Conservation (phyloP, 2,797 vertebrate genomes). For the Cyclura pinguis region DNA sequence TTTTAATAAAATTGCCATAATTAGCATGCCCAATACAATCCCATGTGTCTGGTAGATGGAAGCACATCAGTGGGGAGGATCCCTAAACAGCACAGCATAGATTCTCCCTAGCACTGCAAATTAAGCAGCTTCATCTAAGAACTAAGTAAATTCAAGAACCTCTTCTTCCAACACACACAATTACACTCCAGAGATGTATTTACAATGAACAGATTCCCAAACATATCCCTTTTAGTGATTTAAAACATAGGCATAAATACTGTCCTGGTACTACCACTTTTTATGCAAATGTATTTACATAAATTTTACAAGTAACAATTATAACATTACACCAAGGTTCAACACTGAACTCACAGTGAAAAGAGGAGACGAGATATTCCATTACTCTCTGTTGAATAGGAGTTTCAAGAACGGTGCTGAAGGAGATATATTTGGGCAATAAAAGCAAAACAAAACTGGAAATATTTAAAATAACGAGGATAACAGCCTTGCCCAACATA, state of each 20-base stretch:
- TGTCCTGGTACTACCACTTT: neutral
- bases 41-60: conserved; percentile 45
- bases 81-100: conserved; percentile 50
- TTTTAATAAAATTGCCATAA: conserved; percentile 60
- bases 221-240: neutral
- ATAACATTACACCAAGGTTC: neutral
- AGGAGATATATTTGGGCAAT: neutral
- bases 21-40: conserved; percentile 33
- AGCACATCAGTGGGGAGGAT: conserved; percentile 45
- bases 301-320: conserved; percentile 8
- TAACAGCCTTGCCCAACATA: neutral
- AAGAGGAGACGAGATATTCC: neutral
- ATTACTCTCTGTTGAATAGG: neutral
- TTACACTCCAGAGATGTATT: neutral
- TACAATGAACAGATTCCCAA: neutral
- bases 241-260: neutral
- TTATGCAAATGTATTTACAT: neutral
- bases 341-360: neutral
- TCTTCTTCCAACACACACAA: neutral
- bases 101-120: conserved; percentile 26
- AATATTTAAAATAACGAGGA: neutral
- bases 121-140: conserved; percentile 14
- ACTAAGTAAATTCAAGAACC: neutral
- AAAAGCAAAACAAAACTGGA: neutral
- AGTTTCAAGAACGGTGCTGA: neutral